A percentile compares a stretch with the other conserved stretches of the same genome.
phyloP scores from a whole-genome alignment of 23 tunicate genomes.

The Halocynthia roretzi region DNA sequence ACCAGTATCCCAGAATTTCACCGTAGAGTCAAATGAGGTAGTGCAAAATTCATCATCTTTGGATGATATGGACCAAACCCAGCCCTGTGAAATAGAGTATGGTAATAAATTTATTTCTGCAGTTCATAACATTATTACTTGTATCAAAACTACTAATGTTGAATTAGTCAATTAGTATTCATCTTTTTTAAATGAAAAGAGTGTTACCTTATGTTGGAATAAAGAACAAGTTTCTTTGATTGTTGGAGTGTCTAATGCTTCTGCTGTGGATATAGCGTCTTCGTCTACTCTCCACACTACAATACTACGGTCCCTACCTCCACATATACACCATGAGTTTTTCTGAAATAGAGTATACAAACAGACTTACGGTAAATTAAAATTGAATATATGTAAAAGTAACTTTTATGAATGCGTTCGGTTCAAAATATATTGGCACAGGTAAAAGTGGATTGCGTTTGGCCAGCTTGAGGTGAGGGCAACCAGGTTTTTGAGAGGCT shows the following conservation, averaged over 20 bases:
- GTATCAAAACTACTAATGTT: too few species aligned
- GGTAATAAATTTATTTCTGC: too few species aligned
- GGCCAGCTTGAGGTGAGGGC: too few species aligned
- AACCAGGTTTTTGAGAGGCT: too few species aligned
- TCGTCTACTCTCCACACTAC: conserved; percentile 16
- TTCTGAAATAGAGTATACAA: conserved; percentile 6
- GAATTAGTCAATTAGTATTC: too few species aligned
- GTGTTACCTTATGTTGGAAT: too few species aligned
- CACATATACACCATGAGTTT: conserved; percentile 4
- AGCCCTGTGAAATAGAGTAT: conserved; percentile 3
- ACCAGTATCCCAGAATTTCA: conserved; percentile 9
- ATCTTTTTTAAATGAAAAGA: too few species aligned
- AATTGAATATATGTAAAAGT: neutral
- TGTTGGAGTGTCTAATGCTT: too few species aligned
- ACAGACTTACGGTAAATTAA: neutral
- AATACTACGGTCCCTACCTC: conserved; percentile 9
- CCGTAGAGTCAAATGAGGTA: conserved; percentile 21
- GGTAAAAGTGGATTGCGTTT: too few species aligned
- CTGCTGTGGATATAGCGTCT: neutral
- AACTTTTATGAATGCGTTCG: neutral
- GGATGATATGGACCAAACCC: conserved; percentile 24
- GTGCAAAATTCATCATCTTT: conserved; percentile 9
- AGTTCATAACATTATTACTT: too few species aligned
- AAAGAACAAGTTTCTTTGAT: too few species aligned
- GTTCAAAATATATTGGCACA: neutral